Evolutionary conservation across 2,888 invertebrate species (phyloP).

Genomic region (Heliconius ethilla): DNA sequence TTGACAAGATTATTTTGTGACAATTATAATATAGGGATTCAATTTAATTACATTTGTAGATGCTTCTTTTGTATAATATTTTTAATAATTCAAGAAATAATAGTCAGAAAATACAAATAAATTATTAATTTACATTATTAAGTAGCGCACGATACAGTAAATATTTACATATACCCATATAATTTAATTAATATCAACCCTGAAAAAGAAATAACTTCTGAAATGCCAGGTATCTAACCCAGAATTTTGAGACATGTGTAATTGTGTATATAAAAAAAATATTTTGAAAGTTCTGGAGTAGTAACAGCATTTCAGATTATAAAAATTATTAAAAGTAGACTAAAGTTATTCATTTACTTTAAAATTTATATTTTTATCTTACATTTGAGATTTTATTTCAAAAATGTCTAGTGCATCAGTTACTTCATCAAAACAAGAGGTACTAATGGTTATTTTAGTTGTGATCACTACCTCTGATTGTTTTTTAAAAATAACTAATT

Average conservation of each 20-base stretch:
- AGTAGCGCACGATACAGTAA: not conserved
- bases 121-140: not conserved
- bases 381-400: not conserved
- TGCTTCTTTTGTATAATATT: not conserved
- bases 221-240: not conserved
- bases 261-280: not conserved
- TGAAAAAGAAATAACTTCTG: not conserved
- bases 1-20: too few relatives aligned
- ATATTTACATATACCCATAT: not conserved
- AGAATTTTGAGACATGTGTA: too few relatives aligned
- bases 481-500: not conserved
- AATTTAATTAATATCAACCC: not conserved
- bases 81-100: too few relatives aligned
- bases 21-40: not conserved
- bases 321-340: too few relatives aligned
- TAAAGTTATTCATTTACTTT: not conserved
- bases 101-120: not conserved
- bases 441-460: constrained; percentile 39
- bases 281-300: not conserved
- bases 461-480: not conserved
- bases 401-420: constrained; percentile 54
- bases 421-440: constrained; percentile 59
- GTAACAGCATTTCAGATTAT: too few relatives aligned
- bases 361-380: too few relatives aligned
- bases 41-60: not conserved